Base-by-base conservation (phyloP, 2,888 invertebrate genomes). In the Cremastinae sp. region DNA sequence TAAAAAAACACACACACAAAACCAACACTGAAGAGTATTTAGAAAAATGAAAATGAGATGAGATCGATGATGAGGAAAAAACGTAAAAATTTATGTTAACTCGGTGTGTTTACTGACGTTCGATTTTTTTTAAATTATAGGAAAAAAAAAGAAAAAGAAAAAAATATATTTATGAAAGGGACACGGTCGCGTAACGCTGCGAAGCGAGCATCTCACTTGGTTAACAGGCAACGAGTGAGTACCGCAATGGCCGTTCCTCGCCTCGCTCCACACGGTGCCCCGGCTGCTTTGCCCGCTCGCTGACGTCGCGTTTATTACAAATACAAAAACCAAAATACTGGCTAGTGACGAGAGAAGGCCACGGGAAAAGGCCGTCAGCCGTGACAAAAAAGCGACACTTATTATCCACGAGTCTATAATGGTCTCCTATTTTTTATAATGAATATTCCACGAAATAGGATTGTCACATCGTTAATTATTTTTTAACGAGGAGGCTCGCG, bases 121-220 rank as follows among this genome's bases (percentile, higher is more conserved):
- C 12, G 28, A 5, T 16, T 47, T 3, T 61, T 22, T 22, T 20
- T 41, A 35, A 18, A 16, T 18, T 45, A 2, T 9, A 66, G 12
- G 14, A 22, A 43, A 28, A 9, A 41, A 47, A 59, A 61, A 35
- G 10, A 35, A 4, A 12, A 4, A 49, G 20, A 41, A 58, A 39
- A 12, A 45, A 56, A 8, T 49, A 12, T 51, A 41, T 8, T 66
- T 18, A 55, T 41, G 20, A 73, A 75, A 28, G 70, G 72, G 56
- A 76, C 71, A 47, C 56, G 61, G 72, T 59, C 58, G 73, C 68
- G 58, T 71, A 65, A 61, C 61, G 74, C 47, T 62, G 49, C 58
- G 70, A 72, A 78, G 58, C 73, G 69, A 71, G 78, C 78, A 78
- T 78, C 78, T 79, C 79, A 78, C 79, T 79, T 75, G 62, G 73